A percentile compares a stretch with the other conserved stretches of the same genome.
These are phyloP conservation scores for Baronia brevicornis DNA, from an alignment of 2,888 invertebrate genomes.

Conservation along the genomic window DNA sequence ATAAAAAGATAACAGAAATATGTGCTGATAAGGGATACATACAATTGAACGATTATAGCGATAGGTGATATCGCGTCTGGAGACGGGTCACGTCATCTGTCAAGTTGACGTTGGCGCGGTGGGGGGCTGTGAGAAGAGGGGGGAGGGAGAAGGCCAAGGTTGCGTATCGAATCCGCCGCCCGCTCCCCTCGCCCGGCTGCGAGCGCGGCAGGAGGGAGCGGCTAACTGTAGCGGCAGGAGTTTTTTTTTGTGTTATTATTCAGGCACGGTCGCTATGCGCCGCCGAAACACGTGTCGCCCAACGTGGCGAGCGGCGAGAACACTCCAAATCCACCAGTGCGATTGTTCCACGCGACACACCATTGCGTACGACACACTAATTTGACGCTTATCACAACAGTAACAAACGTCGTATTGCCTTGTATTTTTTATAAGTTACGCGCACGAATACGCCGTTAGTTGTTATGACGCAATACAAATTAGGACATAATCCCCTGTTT, in stretches of 20 bases:
- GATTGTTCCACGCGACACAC: too few species aligned
- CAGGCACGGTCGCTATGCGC: slow-evolving; percentile 5
- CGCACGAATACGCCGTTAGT: too few species aligned
- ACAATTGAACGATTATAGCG: slow-evolving; percentile 3
- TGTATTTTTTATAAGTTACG: too few species aligned
- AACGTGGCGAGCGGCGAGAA: slow-evolving; percentile 1
- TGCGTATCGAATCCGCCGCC: slow-evolving; percentile 3
- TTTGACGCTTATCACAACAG: too few species aligned
- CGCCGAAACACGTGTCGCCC: slow-evolving; percentile 8
- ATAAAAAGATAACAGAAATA: too few species aligned
- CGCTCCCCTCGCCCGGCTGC: slow-evolving; percentile 33
- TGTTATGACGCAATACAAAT: too few species aligned
- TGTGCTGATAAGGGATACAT: too few species aligned
- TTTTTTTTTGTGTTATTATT: slow-evolving; percentile 11
- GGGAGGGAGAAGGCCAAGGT: slow-evolving; percentile 12
- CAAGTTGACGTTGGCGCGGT: slow-evolving; percentile 2
- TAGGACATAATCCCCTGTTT: too few species aligned
- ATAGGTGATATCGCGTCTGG: slow-evolving; percentile 2
- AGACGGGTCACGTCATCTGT: slow-evolving; percentile 5
- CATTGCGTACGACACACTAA: too few species aligned
- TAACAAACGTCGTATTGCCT: too few species aligned
- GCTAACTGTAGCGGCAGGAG: slow-evolving; percentile 12
- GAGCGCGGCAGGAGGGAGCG: slow-evolving; percentile 1
- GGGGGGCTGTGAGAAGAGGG: neutral
- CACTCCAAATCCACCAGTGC: too few species aligned